Conservation (phyloP, 2,888 invertebrate species). For the Hemistola chrysoprasaria region DNA sequence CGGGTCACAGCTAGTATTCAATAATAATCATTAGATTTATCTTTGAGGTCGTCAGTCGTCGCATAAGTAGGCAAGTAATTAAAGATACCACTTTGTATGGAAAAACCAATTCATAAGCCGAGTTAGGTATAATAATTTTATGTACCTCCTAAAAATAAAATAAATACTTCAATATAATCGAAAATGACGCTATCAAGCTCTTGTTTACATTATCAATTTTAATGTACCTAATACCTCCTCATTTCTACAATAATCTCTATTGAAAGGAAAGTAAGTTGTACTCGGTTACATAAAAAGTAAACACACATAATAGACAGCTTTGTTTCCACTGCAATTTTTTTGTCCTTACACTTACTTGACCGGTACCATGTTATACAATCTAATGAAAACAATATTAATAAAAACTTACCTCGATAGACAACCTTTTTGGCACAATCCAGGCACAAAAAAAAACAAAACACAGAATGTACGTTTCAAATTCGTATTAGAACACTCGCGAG, state of each 20-base stretch:
- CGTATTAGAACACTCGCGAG: conserved; percentile 64
- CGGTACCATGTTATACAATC: conserved; percentile 34
- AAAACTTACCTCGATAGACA: conserved; percentile 26
- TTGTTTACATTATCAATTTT: too few relatives aligned
- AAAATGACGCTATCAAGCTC: too few relatives aligned
- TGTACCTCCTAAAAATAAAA: too few relatives aligned
- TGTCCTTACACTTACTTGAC: conserved; percentile 36
- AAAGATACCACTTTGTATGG: too few relatives aligned
- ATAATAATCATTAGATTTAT: too few relatives aligned
- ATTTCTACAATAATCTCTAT: neutral
- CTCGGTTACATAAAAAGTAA: conserved; percentile 10
- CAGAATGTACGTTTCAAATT: conserved; percentile 35
- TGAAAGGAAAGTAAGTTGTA: neutral
- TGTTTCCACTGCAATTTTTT: conserved; percentile 22
- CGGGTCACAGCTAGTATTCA: too few relatives aligned
- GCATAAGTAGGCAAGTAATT: too few relatives aligned
- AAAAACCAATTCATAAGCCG: too few relatives aligned
- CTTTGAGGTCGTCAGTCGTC: too few relatives aligned
- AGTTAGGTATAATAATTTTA: too few relatives aligned
- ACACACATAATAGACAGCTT: conserved; percentile 17
- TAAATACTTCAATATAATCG: too few relatives aligned
- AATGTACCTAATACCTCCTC: too few relatives aligned
- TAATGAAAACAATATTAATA: conserved; percentile 27
- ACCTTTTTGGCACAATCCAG: conserved; percentile 65
- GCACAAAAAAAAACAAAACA: conserved; percentile 57